Evolutionary conservation across 2,888 invertebrate species (phyloP).

Genomic region (Strigamia crassipes): DNA sequence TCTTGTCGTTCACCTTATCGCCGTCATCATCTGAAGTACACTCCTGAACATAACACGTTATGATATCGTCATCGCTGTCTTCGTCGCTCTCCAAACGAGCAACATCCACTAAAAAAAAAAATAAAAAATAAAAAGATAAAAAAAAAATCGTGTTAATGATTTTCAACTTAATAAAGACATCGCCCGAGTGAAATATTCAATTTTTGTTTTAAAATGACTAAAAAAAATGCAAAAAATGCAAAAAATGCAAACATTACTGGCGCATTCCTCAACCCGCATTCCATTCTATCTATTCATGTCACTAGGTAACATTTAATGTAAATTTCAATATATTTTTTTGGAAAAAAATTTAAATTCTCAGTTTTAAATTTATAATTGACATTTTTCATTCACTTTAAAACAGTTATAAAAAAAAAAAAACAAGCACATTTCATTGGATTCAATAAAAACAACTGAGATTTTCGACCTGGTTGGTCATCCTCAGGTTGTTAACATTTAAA

Average conservation of each 20-base stretch:
- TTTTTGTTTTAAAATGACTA: no score
- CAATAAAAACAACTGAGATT: no score
- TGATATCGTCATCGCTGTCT: neutral
- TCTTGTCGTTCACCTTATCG: neutral
- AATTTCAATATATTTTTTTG: neutral
- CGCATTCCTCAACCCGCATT: neutral
- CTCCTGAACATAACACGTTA: neutral
- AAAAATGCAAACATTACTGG: neutral
- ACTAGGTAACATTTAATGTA: conserved; percentile 1
- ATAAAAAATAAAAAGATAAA: no score
- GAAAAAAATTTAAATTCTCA: neutral
- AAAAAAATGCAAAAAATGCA: neutral
- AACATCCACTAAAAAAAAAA: neutral
- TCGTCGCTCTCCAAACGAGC: neutral
- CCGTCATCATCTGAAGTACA: neutral
- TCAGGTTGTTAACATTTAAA: no score
- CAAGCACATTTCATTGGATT: no score
- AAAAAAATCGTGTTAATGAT: no score
- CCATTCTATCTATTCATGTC: neutral
- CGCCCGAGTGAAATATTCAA: no score
- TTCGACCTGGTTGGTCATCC: no score
- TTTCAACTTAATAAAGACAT: no score
- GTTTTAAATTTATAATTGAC: no score
- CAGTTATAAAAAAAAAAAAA: no score
- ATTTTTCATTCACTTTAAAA: no score